Evolutionary conservation across 2,113 vertebrate species (phyloP), one percentile per base, ranked within the genome.

Genomic region (Platichthys flesus): DNA sequence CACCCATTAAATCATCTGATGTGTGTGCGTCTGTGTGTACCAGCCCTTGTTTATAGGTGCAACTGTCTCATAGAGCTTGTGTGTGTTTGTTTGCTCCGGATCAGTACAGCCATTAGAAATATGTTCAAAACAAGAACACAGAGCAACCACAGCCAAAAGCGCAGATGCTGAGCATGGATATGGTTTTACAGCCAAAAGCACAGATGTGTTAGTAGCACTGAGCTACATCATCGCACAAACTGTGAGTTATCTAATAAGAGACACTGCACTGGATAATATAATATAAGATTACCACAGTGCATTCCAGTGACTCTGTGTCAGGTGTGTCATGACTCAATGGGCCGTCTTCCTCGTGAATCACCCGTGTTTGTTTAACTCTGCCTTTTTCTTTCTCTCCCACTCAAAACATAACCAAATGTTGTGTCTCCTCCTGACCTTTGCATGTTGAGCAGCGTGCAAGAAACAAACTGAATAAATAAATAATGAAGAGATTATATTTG

Each of bases 391-490:
- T 82, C 35, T 68, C 47, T 76, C 37, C 82, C 52, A 67, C 63
- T 77, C 37, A 42, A 75, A 82, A 71, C 16, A 69, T 12, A 71
- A 49, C 23, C 56, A 65, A 81, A 83, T 71, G 73, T 63, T 62
- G 28, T 16, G 0, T 71, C 68, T 79, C 58, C 42, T 52, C 67
- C 56, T 91, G 89, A 91, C 88, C 89, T 92, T 92, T 88, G 52
- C 52, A 64, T 61, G 61, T 70, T n/a, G 62, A 82, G 83, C 82
- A 70, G 59, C 71, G 84, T 55, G 78, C 60, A 79, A 40, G 56
- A 82, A 89, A 83, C 72, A 87, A 83, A 83, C 69, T 20, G 74
- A 79, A 89, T 87, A 79, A 87, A 87, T 88, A 86, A 90, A 83
- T 83, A 54, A 88, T 83, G 80, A 83, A 57, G 40, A 68, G 62